phyloP scores from a whole-genome alignment of 2,113 vertebrate genomes.

The Scalopus aquaticus region DNA sequence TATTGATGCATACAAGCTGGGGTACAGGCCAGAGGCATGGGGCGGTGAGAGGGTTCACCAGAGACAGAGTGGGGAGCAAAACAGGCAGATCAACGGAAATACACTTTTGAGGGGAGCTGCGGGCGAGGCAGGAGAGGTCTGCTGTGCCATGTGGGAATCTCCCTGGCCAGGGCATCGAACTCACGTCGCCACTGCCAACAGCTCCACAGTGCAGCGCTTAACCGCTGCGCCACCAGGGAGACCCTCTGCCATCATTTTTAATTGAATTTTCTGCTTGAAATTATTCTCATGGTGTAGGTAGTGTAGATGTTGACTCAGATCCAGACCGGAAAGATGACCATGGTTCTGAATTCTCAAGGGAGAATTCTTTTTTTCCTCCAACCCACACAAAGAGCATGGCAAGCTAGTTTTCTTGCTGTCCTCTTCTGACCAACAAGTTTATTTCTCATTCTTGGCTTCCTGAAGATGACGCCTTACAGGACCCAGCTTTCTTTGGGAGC shows the following conservation, averaged over 20 bases:
- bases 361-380: background rate
- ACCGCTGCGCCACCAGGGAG: no score
- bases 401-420: constrained; percentile 6
- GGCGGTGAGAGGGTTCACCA: no score
- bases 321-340: background rate
- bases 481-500: background rate
- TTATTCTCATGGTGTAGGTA: constrained; percentile 26
- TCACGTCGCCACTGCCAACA: no score
- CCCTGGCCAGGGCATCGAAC: no score
- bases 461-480: background rate
- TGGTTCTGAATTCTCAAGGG: background rate
- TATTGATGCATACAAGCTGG: no score
- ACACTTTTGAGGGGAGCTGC: no score
- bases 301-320: background rate
- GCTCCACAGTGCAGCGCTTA: no score
- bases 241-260: background rate
- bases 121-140: no score
- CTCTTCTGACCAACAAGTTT: background rate
- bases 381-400: background rate
- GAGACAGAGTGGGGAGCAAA: no score
- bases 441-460: constrained; percentile 28
- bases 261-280: constrained; percentile 7
- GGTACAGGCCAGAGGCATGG: no score
- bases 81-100: no score
- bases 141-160: no score